phyloP scores from a whole-genome alignment of 2,888 invertebrate genomes.

The Chrysopilus asiliformis region DNA sequence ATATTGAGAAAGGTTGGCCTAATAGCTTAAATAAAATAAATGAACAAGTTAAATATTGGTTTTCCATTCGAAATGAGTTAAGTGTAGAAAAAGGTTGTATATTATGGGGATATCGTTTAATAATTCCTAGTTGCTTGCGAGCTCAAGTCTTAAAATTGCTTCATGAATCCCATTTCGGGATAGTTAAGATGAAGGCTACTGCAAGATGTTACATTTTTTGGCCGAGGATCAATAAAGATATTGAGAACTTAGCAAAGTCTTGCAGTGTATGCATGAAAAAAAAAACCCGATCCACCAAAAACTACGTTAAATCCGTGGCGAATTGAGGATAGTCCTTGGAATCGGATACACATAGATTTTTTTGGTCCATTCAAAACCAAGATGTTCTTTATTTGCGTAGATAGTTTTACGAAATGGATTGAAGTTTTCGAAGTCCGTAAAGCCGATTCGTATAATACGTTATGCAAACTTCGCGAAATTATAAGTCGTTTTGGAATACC shows the following conservation, averaged over 20 bases:
- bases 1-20: background rate
- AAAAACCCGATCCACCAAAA: background rate
- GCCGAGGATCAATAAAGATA: conserved; percentile 14
- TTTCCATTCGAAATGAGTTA: conserved; percentile 12
- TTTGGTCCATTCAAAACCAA: background rate
- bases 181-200: conserved; percentile 4
- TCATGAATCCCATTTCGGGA: conserved; percentile 8
- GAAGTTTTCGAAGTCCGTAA: no score
- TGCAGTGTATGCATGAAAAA: conserved; percentile 4
- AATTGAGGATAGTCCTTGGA: conserved; percentile 10
- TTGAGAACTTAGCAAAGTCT: conserved; percentile 13
- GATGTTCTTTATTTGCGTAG: background rate
- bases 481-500: no score
- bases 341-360: conserved; percentile 13
- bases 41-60: conserved; percentile 10
- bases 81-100: conserved; percentile 5
- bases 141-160: conserved; percentile 4
- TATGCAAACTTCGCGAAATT: no score
- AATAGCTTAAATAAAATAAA: background rate
- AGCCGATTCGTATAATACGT: no score
- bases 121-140: conserved; percentile 8
- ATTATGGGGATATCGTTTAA: conserved; percentile 5
- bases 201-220: conserved; percentile 15
- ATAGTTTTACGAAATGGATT: conserved; percentile 5
- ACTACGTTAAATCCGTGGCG: conserved; percentile 8